Evolutionary conservation across 2,888 invertebrate species (phyloP), one percentile per base, ranked within the genome.

Genomic region (Eulithis testata): DNA sequence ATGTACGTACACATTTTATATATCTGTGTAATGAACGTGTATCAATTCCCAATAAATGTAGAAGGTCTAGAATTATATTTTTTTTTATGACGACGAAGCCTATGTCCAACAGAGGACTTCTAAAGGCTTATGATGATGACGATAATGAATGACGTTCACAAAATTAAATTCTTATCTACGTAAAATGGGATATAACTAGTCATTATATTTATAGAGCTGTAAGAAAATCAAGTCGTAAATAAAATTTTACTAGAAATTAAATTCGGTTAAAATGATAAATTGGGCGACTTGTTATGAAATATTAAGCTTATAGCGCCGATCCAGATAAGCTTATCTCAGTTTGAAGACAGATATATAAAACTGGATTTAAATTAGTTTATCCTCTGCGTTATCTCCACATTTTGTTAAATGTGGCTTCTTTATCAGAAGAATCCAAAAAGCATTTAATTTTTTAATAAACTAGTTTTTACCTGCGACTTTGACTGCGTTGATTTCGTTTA

Each of bases 281-380:
- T 70, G 63, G 72, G 66, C 69, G 69, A 65, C 64, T 69, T 59
- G 60, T 53, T 69, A 61, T 74, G 66, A 76, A 80, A 78, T 78
- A 76, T 73, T 64, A 76, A 75, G 67, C 70, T 80, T 76, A 79
- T 80, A 71, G 73, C 73, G 73, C 76, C 75, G 76, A 82, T 80
- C 73, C 69, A 81, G 86, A 85, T 85, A 86, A 72, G 76, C 74
- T 80, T 87, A 88, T 88, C 89, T 84, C 62, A 77, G 72, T 82
- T 80, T 75, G 67, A 74, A 79, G 75, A 81, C 83, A 85, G 77
- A 84, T 83, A 83, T 79, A 84, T 81, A 76, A 80, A 81, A 79
- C 80, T 83, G 78, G 79, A 79, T 83, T 84, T 78, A 77, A 87
- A 89, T 90, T 87, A 88, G 87, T 87, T 83, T 85, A 87, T 85